phyloP scores from a whole-genome alignment of 2,797 vertebrate genomes.

The Rhabdomys pumilio region DNA sequence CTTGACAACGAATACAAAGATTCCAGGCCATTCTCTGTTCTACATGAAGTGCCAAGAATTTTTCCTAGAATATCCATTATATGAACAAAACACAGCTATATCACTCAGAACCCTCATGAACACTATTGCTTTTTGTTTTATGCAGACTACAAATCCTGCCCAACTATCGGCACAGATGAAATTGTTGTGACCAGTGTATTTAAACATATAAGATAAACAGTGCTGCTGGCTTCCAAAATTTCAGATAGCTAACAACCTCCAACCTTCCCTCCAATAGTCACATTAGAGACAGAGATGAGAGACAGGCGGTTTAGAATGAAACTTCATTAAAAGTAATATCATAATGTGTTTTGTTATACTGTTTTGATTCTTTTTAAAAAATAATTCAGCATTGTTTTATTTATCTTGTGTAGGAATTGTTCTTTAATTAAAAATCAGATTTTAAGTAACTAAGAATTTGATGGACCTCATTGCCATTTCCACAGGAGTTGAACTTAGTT shows the following conservation, averaged over 20 bases:
- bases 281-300: not conserved
- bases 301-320: not conserved
- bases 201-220: not conserved
- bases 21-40: not conserved
- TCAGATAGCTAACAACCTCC: not conserved
- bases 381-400: not conserved
- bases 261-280: not conserved
- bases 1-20: not conserved
- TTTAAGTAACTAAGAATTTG: not conserved
- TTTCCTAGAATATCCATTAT: not conserved
- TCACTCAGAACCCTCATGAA: not conserved
- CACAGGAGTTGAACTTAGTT: not conserved
- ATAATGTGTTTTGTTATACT: not conserved
- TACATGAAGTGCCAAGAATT: not conserved
- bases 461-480: not conserved
- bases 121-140: not conserved
- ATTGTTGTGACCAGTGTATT: not conserved
- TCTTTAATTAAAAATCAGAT: constrained; percentile 46
- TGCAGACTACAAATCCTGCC: not conserved
- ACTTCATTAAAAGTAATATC: not conserved
- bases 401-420: not conserved
- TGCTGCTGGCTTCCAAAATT: not conserved
- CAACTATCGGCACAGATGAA: not conserved
- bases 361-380: not conserved
- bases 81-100: not conserved